Evolutionary conservation across 2,797 vertebrate species (phyloP).

Genomic region (Poeciliopsis gracilis): DNA sequence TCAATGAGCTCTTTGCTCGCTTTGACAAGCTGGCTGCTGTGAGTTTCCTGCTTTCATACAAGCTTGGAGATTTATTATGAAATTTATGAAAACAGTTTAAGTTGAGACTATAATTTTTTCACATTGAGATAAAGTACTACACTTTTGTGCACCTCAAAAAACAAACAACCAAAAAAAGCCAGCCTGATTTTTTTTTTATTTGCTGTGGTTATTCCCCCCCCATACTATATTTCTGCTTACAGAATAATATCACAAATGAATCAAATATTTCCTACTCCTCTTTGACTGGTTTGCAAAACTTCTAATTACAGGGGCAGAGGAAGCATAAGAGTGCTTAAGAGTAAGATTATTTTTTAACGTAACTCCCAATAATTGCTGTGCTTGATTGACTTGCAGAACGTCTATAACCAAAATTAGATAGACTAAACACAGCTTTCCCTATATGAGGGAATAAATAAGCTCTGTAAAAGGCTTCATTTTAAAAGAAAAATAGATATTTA

Average conservation of each 20-base stretch:
- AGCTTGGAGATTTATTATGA: not conserved
- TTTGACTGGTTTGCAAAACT: not conserved
- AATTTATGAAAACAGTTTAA: not conserved
- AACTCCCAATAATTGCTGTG: not conserved
- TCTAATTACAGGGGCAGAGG: not conserved
- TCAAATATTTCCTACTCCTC: not conserved
- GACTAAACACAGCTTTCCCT: too few relatives aligned
- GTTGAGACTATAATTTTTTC: not conserved
- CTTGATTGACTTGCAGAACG: too few relatives aligned
- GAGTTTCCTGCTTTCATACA: slow-evolving; percentile 66
- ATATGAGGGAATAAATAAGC: too few relatives aligned
- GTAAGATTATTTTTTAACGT: not conserved
- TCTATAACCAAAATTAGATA: not conserved
- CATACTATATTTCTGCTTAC: not conserved
- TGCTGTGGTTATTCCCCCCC: not conserved
- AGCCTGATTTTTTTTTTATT: not conserved
- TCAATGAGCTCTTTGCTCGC: slow-evolving; percentile 94
- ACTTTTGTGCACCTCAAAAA: not conserved
- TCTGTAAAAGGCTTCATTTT: too few relatives aligned
- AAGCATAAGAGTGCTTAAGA: not conserved
- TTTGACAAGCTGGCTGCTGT: slow-evolving; percentile 95
- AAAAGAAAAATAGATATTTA: too few relatives aligned
- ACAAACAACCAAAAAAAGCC: too few relatives aligned
- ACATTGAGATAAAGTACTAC: not conserved
- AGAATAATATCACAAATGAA: not conserved